Conservation (phyloP, 2,888 invertebrate species). For the Mechanitis messenoides region DNA sequence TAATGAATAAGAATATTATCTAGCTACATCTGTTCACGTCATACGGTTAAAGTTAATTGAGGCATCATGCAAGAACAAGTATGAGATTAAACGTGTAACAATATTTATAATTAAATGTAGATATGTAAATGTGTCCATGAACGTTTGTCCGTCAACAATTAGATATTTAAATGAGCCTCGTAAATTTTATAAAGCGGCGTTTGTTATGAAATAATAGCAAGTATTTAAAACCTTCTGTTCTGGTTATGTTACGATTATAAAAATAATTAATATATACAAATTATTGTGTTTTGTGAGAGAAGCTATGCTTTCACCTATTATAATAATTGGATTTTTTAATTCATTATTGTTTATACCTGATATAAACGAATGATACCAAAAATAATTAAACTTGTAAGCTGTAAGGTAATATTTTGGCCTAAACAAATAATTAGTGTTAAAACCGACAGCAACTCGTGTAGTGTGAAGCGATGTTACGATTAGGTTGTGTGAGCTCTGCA, state of each 20-base stretch:
- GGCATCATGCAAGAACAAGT: slow-evolving; percentile 23
- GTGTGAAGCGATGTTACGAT: no score
- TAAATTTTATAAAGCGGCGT: slow-evolving; percentile 14
- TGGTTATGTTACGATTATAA: neutral
- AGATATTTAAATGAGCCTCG: slow-evolving; percentile 22
- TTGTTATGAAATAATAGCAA: neutral
- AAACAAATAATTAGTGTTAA: no score
- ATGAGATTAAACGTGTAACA: slow-evolving; percentile 24
- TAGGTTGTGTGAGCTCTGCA: no score
- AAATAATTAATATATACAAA: neutral
- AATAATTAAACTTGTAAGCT: no score
- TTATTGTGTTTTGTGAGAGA: neutral
- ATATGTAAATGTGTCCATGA: slow-evolving; percentile 20
- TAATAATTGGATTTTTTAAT: no score
- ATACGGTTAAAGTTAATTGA: slow-evolving; percentile 24
- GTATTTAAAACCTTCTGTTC: slow-evolving; percentile 1
- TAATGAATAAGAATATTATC: slow-evolving; percentile 23
- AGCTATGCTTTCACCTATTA: no score
- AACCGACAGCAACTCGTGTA: no score
- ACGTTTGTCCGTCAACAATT: slow-evolving; percentile 22
- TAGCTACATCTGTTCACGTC: slow-evolving; percentile 24
- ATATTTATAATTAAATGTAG: slow-evolving; percentile 27
- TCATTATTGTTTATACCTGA: no score
- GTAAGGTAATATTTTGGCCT: no score
- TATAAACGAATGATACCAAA: no score